Conservation (phyloP, 2,113 vertebrate species). For the Semicossyphus pulcher region DNA sequence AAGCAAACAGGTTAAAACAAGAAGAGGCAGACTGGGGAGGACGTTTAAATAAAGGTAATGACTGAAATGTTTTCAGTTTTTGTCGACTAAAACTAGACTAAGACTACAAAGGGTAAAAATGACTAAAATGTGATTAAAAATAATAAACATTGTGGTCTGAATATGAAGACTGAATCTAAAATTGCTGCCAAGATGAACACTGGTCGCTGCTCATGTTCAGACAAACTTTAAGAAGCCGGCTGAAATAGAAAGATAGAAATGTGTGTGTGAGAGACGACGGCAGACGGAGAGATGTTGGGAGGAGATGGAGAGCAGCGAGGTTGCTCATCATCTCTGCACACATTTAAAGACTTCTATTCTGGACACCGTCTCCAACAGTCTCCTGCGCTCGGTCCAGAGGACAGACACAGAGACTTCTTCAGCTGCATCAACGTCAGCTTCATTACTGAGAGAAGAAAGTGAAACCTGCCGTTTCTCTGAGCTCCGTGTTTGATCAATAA, state of each 20-base stretch:
- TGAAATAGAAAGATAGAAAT: not conserved
- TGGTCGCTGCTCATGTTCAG: not conserved
- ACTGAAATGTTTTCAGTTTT: no score
- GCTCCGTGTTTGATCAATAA: slow-evolving; percentile 48
- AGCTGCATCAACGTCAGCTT: no score
- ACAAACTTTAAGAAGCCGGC: not conserved
- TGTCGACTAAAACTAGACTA: no score
- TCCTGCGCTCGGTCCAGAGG: not conserved
- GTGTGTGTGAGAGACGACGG: not conserved
- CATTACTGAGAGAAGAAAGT: slow-evolving; percentile 12
- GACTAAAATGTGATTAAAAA: no score
- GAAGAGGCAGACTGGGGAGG: no score
- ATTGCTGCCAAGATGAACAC: no score
- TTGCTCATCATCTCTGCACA: slow-evolving; percentile 54
- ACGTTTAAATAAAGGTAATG: no score
- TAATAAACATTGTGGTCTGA: no score
- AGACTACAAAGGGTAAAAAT: no score
- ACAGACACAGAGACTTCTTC: no score
- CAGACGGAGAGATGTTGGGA: slow-evolving; percentile 36
- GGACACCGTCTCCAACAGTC: slow-evolving; percentile 14
- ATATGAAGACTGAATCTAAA: no score
- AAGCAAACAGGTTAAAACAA: no score
- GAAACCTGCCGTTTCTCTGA: not conserved
- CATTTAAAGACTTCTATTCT: slow-evolving; percentile 41
- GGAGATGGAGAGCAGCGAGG: slow-evolving; percentile 33